These are phyloP conservation scores for Lasioglossum baleicum DNA, from an alignment of 1,140 invertebrate species.

Conservation along the genomic window DNA sequence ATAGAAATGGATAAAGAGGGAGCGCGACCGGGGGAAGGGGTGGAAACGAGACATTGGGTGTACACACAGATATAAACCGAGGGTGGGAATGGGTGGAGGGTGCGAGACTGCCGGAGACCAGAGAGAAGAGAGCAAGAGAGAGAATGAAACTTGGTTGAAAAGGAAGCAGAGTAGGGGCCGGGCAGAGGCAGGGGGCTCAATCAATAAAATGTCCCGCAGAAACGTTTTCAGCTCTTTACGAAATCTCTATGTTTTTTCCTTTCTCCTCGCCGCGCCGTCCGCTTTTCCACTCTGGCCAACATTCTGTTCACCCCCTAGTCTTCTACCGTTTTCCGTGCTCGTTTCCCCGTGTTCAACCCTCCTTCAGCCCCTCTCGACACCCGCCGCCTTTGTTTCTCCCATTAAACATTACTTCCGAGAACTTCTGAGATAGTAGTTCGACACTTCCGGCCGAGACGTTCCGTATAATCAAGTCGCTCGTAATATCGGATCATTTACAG, in stretches of 20 bases:
- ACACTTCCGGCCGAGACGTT: neutral
- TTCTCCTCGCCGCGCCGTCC: constrained; percentile 17
- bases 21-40: no score
- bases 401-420: constrained; percentile 19
- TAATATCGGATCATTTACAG: neutral
- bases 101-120: constrained; percentile 40
- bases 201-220: constrained; percentile 77
- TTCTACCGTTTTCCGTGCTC: neutral
- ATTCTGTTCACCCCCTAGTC: neutral
- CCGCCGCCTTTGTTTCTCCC: neutral
- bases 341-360: neutral
- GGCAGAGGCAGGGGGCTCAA: constrained; percentile 64
- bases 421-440: constrained; percentile 18
- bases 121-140: constrained; percentile 56
- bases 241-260: constrained; percentile 56
- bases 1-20: constrained; percentile 40
- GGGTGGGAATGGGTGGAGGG: constrained; percentile 16
- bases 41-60: neutral
- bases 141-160: constrained; percentile 57
- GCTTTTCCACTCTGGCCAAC: constrained; percentile 11
- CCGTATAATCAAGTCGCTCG: neutral
- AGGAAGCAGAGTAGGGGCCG: constrained; percentile 53
- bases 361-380: neutral
- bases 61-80: constrained; percentile 32
- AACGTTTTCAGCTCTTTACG: constrained; percentile 68